A percentile compares a stretch with the other conserved stretches of the same genome.
phyloP scores from a whole-genome alignment of 2,797 vertebrate genomes.

The Decapterus maruadsi region DNA sequence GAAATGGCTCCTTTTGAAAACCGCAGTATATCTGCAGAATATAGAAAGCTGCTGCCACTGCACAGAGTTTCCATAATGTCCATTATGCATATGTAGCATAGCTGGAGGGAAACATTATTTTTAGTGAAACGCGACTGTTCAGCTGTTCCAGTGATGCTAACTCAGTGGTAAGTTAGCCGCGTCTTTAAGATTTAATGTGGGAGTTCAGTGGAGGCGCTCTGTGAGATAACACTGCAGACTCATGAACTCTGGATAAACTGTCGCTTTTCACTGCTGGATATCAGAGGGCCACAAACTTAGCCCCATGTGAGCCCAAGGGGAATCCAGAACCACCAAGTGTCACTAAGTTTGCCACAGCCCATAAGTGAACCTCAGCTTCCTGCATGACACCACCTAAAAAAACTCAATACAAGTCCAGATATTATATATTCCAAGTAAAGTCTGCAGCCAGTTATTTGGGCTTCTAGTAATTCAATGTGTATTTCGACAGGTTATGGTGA shows the following conservation, averaged over 20 bases:
- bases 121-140: slow-evolving; percentile 43
- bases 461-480: background rate
- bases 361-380: slow-evolving; percentile 2
- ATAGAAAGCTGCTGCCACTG: slow-evolving; percentile 38
- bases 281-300: slow-evolving; percentile 47
- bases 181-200: slow-evolving; percentile 56
- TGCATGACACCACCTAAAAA: slow-evolving; percentile 1
- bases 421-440: background rate
- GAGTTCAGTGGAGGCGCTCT: slow-evolving; percentile 36
- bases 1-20: slow-evolving; percentile 33
- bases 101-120: slow-evolving; percentile 51
- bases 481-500: background rate
- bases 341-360: slow-evolving; percentile 22
- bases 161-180: slow-evolving; percentile 17
- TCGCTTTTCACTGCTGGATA: slow-evolving; percentile 44
- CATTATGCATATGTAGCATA: slow-evolving; percentile 37
- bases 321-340: slow-evolving; percentile 18
- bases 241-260: slow-evolving; percentile 45
- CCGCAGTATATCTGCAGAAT: slow-evolving; percentile 22
- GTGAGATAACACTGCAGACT: slow-evolving; percentile 40
- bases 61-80: slow-evolving; percentile 28
- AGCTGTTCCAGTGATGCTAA: slow-evolving; percentile 36
- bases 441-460: background rate
- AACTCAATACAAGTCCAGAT: background rate
- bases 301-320: slow-evolving; percentile 7